Evolutionary conservation across 2,888 invertebrate species (phyloP).

Genomic region (Brassicogethes aeneus): DNA sequence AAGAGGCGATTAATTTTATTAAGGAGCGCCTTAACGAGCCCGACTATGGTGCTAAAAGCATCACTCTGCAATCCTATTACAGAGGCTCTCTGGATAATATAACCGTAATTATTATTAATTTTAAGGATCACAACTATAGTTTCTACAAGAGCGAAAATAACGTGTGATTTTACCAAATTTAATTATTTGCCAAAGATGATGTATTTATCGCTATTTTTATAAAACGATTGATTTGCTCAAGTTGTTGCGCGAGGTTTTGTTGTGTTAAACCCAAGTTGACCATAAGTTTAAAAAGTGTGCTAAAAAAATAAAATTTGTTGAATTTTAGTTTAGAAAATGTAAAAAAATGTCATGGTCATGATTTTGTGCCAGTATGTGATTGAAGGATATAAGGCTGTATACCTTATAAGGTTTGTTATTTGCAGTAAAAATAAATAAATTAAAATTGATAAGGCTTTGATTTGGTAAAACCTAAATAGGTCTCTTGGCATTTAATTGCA

Average conservation of each 20-base stretch:
- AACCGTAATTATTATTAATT: constrained; percentile 83
- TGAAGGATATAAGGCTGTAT: constrained; percentile 13
- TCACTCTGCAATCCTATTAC: constrained; percentile 83
- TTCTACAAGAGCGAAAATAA: constrained; percentile 12
- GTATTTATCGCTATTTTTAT: not conserved
- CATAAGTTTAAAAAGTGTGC: no score
- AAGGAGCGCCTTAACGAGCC: constrained; percentile 78
- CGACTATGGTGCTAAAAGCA: constrained; percentile 83
- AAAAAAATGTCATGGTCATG: not conserved
- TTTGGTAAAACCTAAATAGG: no score
- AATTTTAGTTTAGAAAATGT: not conserved
- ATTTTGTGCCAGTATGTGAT: not conserved
- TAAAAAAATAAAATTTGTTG: not conserved
- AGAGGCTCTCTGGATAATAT: constrained; percentile 93
- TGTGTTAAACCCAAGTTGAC: constrained; percentile 2
- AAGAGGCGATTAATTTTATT: constrained; percentile 86
- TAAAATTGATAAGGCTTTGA: no score
- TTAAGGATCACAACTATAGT: constrained; percentile 47
- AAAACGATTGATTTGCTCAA: constrained; percentile 2
- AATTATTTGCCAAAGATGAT: not conserved
- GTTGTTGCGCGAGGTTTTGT: not conserved
- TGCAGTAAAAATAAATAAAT: constrained; percentile 42
- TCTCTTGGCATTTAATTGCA: no score
- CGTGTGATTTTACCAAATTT: not conserved
- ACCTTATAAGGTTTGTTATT: constrained; percentile 19